Conservation (phyloP, 2,113 vertebrate genomes). For the Petromus typicus region DNA sequence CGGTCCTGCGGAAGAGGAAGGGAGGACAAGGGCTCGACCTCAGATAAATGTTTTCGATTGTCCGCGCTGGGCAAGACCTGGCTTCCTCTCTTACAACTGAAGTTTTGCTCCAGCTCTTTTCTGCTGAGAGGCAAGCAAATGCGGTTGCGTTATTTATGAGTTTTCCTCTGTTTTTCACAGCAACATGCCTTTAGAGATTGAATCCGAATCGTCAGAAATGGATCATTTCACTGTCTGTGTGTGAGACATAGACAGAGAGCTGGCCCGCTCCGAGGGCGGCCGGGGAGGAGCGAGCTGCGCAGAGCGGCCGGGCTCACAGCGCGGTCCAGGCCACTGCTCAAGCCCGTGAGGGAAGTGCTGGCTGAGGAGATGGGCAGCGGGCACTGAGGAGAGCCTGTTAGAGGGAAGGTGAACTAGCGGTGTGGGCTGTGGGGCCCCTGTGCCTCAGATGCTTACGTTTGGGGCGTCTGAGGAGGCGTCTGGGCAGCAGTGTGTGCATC, state of each 20-base stretch:
- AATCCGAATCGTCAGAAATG: slow-evolving; percentile 32
- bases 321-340: not conserved
- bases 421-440: not conserved
- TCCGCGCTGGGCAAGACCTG: not conserved
- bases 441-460: slow-evolving; percentile 31
- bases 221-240: not conserved
- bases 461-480: not conserved
- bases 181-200: not conserved
- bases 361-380: slow-evolving; percentile 23
- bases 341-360: slow-evolving; percentile 16
- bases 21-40: not conserved
- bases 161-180: slow-evolving; percentile 6
- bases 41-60: not conserved
- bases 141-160: not conserved
- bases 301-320: not conserved
- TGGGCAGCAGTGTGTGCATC: too few relatives aligned
- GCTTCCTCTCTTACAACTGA: not conserved
- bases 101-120: not conserved
- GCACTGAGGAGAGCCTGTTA: slow-evolving; percentile 53
- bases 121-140: slow-evolving; percentile 1
- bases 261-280: too few relatives aligned
- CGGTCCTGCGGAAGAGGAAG: not conserved
- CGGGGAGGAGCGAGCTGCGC: not conserved
- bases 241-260: not conserved
- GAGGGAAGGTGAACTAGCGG: slow-evolving; percentile 39